A percentile compares a stretch with the other conserved stretches of the same genome.
phyloP scores from a whole-genome alignment of 2,888 invertebrate species.

The Scaptomyza reducta region DNA sequence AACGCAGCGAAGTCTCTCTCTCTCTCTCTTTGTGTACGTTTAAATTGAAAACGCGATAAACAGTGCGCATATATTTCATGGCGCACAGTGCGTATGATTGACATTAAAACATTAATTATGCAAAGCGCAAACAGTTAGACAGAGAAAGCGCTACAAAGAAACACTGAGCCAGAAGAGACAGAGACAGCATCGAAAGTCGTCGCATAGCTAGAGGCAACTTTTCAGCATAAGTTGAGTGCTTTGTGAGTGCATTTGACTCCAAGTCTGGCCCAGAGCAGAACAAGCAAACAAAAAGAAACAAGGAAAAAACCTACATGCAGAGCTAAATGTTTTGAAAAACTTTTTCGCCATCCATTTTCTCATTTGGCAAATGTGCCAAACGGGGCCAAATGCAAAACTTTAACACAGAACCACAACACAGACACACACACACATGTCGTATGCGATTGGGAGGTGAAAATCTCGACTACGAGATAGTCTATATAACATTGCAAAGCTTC shows the following conservation, averaged over 20 bases:
- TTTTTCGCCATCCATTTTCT: conserved; percentile 43
- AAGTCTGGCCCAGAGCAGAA: conserved; percentile 5
- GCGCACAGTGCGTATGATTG: conserved; percentile 77
- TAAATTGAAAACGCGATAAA: conserved; percentile 61
- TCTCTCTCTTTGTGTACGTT: conserved; percentile 11
- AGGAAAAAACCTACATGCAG: conserved; percentile 15
- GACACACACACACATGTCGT: conserved; percentile 32
- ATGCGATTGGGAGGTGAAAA: conserved; percentile 14
- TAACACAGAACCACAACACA: conserved; percentile 16
- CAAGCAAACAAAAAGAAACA: background rate
- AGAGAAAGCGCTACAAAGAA: background rate
- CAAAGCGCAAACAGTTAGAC: conserved; percentile 47
- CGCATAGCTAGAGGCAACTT: conserved; percentile 44
- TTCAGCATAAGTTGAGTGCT: conserved; percentile 33
- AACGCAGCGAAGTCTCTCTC: background rate
- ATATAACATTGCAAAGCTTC: too few species aligned
- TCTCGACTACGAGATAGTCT: too few species aligned
- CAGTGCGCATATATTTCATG: conserved; percentile 69
- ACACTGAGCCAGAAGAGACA: background rate
- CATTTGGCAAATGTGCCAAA: conserved; percentile 48
- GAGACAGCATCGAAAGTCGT: conserved; percentile 19
- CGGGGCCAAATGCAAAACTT: conserved; percentile 36
- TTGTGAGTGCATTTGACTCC: conserved; percentile 32
- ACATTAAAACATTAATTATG: conserved; percentile 78
- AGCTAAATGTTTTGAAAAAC: conserved; percentile 36